These are phyloP conservation scores for Mustelus asterias DNA, from an alignment of 2,113 vertebrate genomes.

Conservation along the genomic window DNA sequence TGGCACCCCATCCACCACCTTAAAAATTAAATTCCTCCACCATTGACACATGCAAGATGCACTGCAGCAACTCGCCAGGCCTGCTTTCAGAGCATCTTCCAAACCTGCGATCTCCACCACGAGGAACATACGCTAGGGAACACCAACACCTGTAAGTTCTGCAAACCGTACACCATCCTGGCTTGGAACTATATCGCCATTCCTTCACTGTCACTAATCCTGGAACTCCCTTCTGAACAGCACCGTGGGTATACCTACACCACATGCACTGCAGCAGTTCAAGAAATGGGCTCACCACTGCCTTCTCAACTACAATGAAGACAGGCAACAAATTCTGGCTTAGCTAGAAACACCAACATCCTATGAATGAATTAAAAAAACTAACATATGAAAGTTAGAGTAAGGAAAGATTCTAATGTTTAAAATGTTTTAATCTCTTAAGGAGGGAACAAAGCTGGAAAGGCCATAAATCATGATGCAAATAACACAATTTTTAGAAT, in stretches of 20 bases:
- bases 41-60: neutral
- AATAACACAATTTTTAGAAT: neutral
- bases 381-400: neutral
- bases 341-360: too few species aligned
- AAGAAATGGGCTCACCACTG: neutral
- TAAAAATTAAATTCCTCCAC: too few species aligned
- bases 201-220: neutral
- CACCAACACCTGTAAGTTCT: neutral
- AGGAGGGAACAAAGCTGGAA: neutral
- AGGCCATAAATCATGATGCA: neutral
- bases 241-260: neutral
- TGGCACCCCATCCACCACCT: too few species aligned
- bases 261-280: neutral
- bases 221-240: neutral
- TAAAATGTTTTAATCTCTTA: neutral
- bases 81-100: neutral
- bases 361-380: too few species aligned
- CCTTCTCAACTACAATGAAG: neutral
- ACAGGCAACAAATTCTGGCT: neutral
- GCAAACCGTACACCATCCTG: neutral
- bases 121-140: neutral
- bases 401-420: neutral
- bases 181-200: neutral
- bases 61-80: neutral
- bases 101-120: too few species aligned